Base-by-base conservation (phyloP, 2,113 vertebrate genomes). In the Cichladusa arquata region DNA sequence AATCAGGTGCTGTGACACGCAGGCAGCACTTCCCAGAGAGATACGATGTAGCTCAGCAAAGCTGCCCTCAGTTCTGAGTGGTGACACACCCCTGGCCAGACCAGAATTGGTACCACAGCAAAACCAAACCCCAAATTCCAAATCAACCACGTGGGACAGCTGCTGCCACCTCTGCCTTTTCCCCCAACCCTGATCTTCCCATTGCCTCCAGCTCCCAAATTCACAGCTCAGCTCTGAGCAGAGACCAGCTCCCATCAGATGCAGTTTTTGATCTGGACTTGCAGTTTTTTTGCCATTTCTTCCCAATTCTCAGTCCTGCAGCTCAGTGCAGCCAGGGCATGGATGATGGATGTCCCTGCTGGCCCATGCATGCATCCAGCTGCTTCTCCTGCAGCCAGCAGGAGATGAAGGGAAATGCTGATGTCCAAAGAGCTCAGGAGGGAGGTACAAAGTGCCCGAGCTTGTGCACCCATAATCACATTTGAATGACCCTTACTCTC, bases 351-450 rank as follows among this genome's bases (percentile, higher is more conserved):
- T 4, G 16, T 34, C 29, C 36, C 66, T 19, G 58, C 71, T n/a
- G 54, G 14, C 51, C 70, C 18, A 1, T 0, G 13, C 3, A 4
- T 60, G 15, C 3, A 4, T 60, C 40, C 60, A 54, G 45, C 73
- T 60, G 73, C 86, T 79, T 23, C 67, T 91, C 56, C 86, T 67
- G 57, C 61, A 48, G 0, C 60, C 85, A 33, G 2, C 9, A 29
- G 57, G 74, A 66, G 62, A 1, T 10, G 45, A 33, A 89, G 81
- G 71, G 36, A 66, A 86, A 38, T 2, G 9, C 61, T 14, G 4
- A 26, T 5, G 3, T 18, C 48, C 48, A 18, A 1, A 0, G 50
- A 26, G 62, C 85, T 47, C 36, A 47, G 66, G 66, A 44, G 40
- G 11, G 73, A 47, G 12, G 22, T 23, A 23, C 7, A 1, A 38